Conservation (phyloP, 2,113 vertebrate species). For the Ageneiosus marmoratus region DNA sequence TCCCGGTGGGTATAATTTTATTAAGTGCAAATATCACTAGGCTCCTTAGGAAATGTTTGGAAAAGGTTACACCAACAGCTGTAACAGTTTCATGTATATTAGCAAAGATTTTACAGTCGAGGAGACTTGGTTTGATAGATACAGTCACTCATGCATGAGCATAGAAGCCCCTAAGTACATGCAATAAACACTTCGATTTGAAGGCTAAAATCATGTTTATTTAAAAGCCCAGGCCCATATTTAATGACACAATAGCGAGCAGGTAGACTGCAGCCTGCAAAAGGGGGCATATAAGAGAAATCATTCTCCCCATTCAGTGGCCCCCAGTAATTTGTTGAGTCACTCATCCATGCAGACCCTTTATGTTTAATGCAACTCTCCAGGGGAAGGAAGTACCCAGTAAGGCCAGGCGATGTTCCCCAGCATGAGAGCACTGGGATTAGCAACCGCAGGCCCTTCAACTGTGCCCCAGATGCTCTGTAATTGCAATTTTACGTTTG, state of each 20-base stretch:
- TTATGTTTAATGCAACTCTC: conserved; percentile 82
- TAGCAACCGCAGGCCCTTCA: conserved; percentile 59
- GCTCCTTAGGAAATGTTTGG: conserved; percentile 79
- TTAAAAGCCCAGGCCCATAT: conserved; percentile 72
- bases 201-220: conserved; percentile 76
- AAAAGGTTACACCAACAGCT: conserved; percentile 82
- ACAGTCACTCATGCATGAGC: conserved; percentile 72
- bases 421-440: conserved; percentile 60
- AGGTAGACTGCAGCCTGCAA: conserved; percentile 58
- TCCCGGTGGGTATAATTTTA: conserved; percentile 84
- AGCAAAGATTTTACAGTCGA: conserved; percentile 69
- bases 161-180: conserved; percentile 69
- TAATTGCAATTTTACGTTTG: conserved; percentile 68
- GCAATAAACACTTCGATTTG: conserved; percentile 71
- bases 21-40: conserved; percentile 83
- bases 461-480: conserved; percentile 70
- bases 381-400: conserved; percentile 61
- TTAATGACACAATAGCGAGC: conserved; percentile 72
- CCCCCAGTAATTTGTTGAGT: conserved; percentile 80
- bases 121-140: conserved; percentile 70
- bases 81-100: conserved; percentile 78
- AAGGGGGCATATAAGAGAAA: conserved; percentile 64
- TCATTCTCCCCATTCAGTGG: conserved; percentile 73
- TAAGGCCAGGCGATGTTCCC: conserved; percentile 67
- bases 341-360: conserved; percentile 80